Evolutionary conservation across 1,140 invertebrate genomes (phyloP).

Genomic region (Sminthurides bifidus): DNA sequence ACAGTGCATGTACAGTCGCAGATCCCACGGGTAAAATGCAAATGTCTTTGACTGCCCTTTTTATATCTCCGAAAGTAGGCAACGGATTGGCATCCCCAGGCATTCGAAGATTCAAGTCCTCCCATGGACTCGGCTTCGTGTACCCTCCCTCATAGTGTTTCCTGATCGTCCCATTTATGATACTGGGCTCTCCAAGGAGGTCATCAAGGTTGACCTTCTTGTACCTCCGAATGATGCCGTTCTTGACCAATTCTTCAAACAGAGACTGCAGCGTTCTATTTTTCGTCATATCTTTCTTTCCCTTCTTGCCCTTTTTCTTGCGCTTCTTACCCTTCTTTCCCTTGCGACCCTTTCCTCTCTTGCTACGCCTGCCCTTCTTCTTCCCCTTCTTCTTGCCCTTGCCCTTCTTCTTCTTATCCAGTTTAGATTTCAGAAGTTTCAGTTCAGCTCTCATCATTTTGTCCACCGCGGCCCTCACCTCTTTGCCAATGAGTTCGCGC

Average conservation of each 20-base stretch:
- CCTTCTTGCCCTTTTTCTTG: constrained; percentile 79
- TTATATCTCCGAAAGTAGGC: constrained; percentile 66
- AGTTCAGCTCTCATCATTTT: constrained; percentile 72
- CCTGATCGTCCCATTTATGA: constrained; percentile 27
- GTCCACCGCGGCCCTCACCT: constrained; percentile 62
- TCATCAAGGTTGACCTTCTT: constrained; percentile 55
- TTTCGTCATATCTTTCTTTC: constrained; percentile 89
- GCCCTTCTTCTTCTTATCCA: constrained; percentile 55
- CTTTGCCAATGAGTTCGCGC: constrained; percentile 64
- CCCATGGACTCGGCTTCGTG: neutral
- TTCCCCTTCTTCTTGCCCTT: constrained; percentile 32
- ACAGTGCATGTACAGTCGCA: constrained; percentile 58
- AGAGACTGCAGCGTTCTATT: constrained; percentile 78
- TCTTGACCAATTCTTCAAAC: constrained; percentile 78
- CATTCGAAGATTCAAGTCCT: neutral
- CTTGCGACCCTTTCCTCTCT: constrained; percentile 64
- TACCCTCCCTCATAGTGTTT: constrained; percentile 13
- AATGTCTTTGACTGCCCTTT: constrained; percentile 74
- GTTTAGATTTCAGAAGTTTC: constrained; percentile 67
- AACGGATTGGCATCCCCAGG: constrained; percentile 41
- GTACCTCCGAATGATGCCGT: constrained; percentile 76
- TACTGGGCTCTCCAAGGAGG: constrained; percentile 62
- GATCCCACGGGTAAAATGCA: constrained; percentile 80
- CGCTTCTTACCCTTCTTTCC: constrained; percentile 55
- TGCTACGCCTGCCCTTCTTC: constrained; percentile 57